phyloP scores from a whole-genome alignment of 2,113 vertebrate genomes.

The Craseonycteris thonglongyai region DNA sequence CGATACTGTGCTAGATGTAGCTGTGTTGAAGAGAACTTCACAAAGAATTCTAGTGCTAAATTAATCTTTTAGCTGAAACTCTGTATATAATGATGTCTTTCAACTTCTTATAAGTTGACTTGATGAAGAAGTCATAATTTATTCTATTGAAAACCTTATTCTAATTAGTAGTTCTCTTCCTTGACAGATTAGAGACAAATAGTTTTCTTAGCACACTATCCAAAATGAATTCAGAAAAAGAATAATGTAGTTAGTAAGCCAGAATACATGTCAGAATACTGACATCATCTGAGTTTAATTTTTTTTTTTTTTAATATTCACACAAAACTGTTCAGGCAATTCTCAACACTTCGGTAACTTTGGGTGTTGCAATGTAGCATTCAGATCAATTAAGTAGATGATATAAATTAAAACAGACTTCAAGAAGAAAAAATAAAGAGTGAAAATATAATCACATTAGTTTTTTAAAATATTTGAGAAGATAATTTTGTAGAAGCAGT shows the following conservation, averaged over 20 bases:
- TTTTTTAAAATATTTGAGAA: constrained; percentile 9
- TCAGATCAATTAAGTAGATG: background rate
- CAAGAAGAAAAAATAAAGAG: background rate
- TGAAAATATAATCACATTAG: background rate
- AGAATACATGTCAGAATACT: background rate
- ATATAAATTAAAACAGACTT: background rate
- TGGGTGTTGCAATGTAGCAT: background rate
- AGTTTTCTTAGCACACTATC: background rate
- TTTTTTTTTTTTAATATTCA: background rate
- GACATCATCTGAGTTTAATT: background rate
- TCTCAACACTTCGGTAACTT: background rate
- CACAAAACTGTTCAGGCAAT: background rate
- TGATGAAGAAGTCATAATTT: background rate
- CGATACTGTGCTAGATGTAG: background rate
- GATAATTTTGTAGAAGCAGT: background rate
- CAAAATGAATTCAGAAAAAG: background rate
- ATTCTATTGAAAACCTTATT: background rate
- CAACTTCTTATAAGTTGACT: background rate
- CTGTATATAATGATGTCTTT: background rate
- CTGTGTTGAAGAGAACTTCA: background rate
- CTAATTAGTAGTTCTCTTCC: constrained; percentile 1
- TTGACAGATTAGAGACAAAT: constrained; percentile 6
- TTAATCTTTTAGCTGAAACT: background rate
- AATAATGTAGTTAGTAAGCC: background rate
- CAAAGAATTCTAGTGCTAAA: background rate